Evolutionary conservation across 2,797 vertebrate genomes (phyloP).

Genomic region (Chromis chromis): DNA sequence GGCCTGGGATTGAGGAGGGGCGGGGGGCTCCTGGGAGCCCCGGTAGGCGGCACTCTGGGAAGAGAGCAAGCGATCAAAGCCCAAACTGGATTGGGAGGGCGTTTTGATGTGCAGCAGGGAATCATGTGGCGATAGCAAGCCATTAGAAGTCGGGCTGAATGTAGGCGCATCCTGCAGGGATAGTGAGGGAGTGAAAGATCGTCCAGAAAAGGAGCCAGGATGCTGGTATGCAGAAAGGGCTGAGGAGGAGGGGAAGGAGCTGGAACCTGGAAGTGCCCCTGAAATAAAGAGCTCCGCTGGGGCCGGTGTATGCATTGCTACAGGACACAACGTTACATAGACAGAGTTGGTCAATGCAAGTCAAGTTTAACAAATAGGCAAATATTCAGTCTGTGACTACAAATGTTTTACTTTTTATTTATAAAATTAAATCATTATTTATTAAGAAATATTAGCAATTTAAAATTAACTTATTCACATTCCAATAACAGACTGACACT

Average conservation of each 20-base stretch:
- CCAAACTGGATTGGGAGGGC: conserved; percentile 88
- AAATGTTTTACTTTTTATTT: background rate
- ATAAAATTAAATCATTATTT: background rate
- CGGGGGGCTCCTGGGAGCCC: conserved; percentile 82
- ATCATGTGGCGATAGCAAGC: conserved; percentile 92
- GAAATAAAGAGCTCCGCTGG: conserved; percentile 94
- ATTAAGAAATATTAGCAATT: conserved; percentile 1
- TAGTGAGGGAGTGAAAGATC: conserved; percentile 91
- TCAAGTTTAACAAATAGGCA: conserved; percentile 6
- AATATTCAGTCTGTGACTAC: background rate
- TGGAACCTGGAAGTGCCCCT: conserved; percentile 89
- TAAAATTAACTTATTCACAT: background rate
- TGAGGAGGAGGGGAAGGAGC: conserved; percentile 91
- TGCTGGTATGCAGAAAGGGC: conserved; percentile 94
- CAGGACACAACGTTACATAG: conserved; percentile 62
- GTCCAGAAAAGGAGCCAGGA: conserved; percentile 91
- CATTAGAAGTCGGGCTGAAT: conserved; percentile 91
- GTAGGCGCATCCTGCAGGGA: conserved; percentile 90
- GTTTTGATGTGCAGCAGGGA: conserved; percentile 92
- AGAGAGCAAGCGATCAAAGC: conserved; percentile 90
- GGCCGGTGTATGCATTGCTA: conserved; percentile 93
- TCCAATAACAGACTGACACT: conserved; percentile 51
- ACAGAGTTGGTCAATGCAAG: conserved; percentile 42
- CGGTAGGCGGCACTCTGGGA: conserved; percentile 84
- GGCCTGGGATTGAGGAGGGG: conserved; percentile 74